Conservation (phyloP, 2,888 invertebrate species). For the Kuschelorhynchus macadamiae region DNA sequence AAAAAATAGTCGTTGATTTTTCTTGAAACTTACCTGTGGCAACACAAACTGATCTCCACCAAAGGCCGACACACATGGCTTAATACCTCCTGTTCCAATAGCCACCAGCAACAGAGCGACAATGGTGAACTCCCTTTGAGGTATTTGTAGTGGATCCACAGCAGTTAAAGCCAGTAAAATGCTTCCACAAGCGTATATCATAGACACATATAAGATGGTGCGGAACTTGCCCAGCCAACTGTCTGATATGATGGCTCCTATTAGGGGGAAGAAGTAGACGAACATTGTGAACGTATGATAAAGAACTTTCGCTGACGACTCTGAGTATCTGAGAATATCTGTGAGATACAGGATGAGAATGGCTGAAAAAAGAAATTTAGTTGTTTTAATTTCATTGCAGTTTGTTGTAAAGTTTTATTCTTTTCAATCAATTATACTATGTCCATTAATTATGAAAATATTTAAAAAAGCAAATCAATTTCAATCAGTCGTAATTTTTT, state of each 20-base stretch:
- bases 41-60: conserved; percentile 94
- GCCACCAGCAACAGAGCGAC: conserved; percentile 83
- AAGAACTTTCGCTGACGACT: conserved; percentile 84
- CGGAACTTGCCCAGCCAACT: conserved; percentile 91
- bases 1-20: too few relatives aligned
- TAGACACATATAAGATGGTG: conserved; percentile 90
- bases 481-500: too few relatives aligned
- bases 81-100: conserved; percentile 94
- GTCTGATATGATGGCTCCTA: conserved; percentile 96
- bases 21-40: conserved; percentile 70
- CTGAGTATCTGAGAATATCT: conserved; percentile 80
- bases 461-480: too few relatives aligned
- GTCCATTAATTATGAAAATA: too few relatives aligned
- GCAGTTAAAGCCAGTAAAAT: conserved; percentile 81
- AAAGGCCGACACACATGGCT: conserved; percentile 95
- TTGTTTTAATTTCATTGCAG: neutral
- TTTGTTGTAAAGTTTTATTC: neutral
- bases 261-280: conserved; percentile 89
- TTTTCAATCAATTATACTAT: too few relatives aligned
- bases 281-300: conserved; percentile 93
- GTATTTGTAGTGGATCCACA: conserved; percentile 75
- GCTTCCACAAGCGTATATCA: conserved; percentile 90
- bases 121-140: conserved; percentile 69
- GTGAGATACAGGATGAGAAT: conserved; percentile 91
- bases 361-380: conserved; percentile 77